Conservation (phyloP, 53 echinoderm and acorn worm species). For the Holothuria leucospilota region DNA sequence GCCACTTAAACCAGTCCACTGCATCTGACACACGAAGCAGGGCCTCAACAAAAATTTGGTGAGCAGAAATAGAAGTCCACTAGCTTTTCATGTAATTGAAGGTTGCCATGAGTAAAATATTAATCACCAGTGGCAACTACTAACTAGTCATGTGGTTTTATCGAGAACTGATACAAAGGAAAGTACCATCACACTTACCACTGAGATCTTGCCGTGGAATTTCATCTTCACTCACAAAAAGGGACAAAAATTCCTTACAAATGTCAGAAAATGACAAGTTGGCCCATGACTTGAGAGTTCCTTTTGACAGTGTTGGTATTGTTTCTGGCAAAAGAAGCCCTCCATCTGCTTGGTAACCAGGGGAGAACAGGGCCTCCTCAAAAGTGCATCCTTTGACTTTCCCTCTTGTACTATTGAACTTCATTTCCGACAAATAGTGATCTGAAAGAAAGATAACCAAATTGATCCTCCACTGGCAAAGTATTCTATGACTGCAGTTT, state of each 20-base stretch:
- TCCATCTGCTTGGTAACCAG: constrained; percentile 88
- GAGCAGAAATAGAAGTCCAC: too few relatives aligned
- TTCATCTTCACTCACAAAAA: constrained; percentile 76
- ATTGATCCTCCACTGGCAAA: too few relatives aligned
- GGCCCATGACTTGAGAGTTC: constrained; percentile 69
- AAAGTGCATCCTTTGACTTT: constrained; percentile 61
- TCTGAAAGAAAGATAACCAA: too few relatives aligned
- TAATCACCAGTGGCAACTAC: too few relatives aligned
- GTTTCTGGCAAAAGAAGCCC: constrained; percentile 86
- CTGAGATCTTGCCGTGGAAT: constrained; percentile 69
- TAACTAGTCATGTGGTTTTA: too few relatives aligned
- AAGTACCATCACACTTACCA: constrained; percentile 46
- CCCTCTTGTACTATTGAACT: constrained; percentile 73
- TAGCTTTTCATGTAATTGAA: too few relatives aligned
- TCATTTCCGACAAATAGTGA: constrained; percentile 39
- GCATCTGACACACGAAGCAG: too few relatives aligned
- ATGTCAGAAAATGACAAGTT: constrained; percentile 74
- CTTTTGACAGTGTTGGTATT: constrained; percentile 68
- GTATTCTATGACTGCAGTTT: too few relatives aligned
- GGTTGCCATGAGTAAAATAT: too few relatives aligned
- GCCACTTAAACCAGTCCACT: too few relatives aligned
- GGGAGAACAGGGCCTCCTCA: constrained; percentile 88
- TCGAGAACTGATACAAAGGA: too few relatives aligned
- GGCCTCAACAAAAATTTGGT: too few relatives aligned
- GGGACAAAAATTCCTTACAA: constrained; percentile 74